Base-by-base conservation (phyloP, 30 jellyfish, hydroid and myxozoan genomes). In the Phacellophora camtschatica region DNA sequence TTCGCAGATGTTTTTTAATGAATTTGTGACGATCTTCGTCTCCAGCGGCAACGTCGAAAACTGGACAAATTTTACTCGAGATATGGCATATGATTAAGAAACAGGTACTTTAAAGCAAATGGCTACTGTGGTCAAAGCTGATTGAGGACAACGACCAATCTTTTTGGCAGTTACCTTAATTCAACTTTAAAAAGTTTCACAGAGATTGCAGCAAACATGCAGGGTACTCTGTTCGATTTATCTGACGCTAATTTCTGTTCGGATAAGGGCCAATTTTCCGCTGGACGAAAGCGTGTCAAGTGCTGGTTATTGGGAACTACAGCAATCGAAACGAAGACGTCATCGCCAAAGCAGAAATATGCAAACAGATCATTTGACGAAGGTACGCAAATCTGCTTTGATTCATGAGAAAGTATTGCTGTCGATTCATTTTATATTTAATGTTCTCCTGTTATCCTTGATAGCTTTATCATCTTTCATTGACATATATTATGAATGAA, bases 261-360 rank as follows among this genome's bases (percentile, higher is more conserved):
- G n/a, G 89, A 77, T 5, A 62, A 42, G 33, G 62, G 30, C 23
- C 73, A 59, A 0, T 62, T 45, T 41, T 72, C 89, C 30, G 89
- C 82, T 29, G 89, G 89, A 18, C 39, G 81, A 48, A 77, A 59
- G 73, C 77, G 89, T 43, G 89, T 77, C 24, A 77, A 77, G 48
- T 37, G 74, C 32, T 77, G 89, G 89, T 63, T 77, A 29, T 71
- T 77, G 20, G 89, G 77, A 12, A 62, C 89, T 5, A 36, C 89
- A 15, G 89, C 81, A 6, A 46, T 62, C 18, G 89, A 77, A 18
- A 48, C 56, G 72, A 62, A 64, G 62, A 29, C 39, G 25, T 51
- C 74, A 7, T 59, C 79, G 7, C 89, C 81, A 0, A 77, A 72
- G 50, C 61, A 62, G 16, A 33, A 8, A 23, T 75, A 16, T 59